These are phyloP conservation scores for Electrona antarctica DNA, from an alignment of 2,113 vertebrate genomes.

Conservation along the genomic window DNA sequence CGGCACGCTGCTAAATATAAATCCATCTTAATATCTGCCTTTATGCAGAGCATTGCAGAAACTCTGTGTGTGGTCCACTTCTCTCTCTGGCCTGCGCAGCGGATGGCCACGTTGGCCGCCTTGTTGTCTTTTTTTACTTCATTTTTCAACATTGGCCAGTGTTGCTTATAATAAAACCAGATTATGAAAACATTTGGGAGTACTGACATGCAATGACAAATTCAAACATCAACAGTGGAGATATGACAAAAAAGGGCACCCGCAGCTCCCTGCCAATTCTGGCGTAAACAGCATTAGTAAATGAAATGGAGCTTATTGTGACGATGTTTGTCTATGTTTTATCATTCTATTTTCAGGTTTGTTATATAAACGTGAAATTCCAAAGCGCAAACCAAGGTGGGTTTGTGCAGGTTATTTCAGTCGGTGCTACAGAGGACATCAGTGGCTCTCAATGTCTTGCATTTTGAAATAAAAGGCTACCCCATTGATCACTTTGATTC, in stretches of 20 bases:
- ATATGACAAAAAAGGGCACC: slow-evolving; percentile 73
- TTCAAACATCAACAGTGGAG: slow-evolving; percentile 78
- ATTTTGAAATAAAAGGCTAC: not conserved
- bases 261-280: slow-evolving; percentile 58
- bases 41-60: slow-evolving; percentile 60
- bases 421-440: not conserved
- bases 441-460: not conserved
- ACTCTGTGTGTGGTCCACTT: slow-evolving; percentile 78
- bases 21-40: slow-evolving; percentile 59
- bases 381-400: slow-evolving; percentile 41
- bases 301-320: slow-evolving; percentile 52
- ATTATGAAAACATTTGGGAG: slow-evolving; percentile 80
- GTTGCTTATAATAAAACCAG: slow-evolving; percentile 82
- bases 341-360: slow-evolving; percentile 64
- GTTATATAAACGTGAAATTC: slow-evolving; percentile 52
- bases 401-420: slow-evolving; percentile 39
- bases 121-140: slow-evolving; percentile 73
- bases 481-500: not conserved
- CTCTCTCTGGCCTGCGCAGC: slow-evolving; percentile 40
- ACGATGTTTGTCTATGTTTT: slow-evolving; percentile 65
- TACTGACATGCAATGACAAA: slow-evolving; percentile 71
- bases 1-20: no score
- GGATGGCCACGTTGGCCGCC: slow-evolving; percentile 51
- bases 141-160: slow-evolving; percentile 75
- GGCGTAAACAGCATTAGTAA: slow-evolving; percentile 61